Conservation (phyloP, 2,113 vertebrate genomes). For the Terrapene triunguis region DNA sequence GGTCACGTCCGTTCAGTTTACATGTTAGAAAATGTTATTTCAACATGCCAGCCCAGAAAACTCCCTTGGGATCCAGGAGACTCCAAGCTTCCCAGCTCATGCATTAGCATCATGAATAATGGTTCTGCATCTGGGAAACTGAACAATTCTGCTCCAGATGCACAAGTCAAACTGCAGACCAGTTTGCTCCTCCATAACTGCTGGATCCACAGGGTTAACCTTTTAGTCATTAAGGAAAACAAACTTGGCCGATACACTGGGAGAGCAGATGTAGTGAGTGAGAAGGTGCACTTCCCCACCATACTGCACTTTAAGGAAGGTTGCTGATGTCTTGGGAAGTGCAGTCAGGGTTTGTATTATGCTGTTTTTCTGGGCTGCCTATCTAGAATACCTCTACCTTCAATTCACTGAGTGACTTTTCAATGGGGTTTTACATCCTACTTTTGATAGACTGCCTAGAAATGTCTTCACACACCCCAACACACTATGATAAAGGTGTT, state of each 20-base stretch:
- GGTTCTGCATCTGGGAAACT: fast-evolving
- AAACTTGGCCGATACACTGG: neutral
- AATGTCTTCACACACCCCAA: constrained; percentile 64
- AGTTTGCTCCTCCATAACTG: neutral
- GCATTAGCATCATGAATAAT: neutral
- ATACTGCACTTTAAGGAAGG: neutral
- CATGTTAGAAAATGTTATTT: neutral
- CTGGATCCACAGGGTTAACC: neutral
- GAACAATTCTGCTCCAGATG: neutral
- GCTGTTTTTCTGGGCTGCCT: neutral
- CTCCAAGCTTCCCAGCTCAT: neutral
- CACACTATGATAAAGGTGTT: constrained; percentile 52
- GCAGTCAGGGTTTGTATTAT: neutral
- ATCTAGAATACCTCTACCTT: constrained; percentile 12
- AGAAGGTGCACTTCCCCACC: neutral
- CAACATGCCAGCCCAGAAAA: neutral
- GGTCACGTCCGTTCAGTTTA: neutral
- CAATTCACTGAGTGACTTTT: constrained; percentile 17
- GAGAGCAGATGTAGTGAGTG: neutral
- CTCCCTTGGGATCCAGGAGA: neutral
- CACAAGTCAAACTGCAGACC: neutral
- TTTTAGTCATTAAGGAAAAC: neutral
- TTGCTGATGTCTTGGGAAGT: fast-evolving
- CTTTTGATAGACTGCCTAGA: constrained; percentile 13
- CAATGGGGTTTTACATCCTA: constrained; percentile 28